Conservation (phyloP, 2,113 vertebrate species). For the Mustela nigripes region DNA sequence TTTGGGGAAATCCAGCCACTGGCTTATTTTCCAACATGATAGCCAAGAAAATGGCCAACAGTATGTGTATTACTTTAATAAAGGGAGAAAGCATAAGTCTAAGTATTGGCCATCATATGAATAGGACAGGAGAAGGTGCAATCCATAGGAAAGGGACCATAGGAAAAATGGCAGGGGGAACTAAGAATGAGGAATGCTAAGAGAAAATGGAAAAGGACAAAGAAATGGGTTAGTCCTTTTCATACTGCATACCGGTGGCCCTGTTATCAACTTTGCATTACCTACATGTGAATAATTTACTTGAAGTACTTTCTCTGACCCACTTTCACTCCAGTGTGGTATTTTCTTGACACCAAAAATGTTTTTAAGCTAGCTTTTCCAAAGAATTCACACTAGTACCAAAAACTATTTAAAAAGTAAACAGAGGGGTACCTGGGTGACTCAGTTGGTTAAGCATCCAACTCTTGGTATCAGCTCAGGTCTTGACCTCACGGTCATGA, state of each 20-base stretch:
- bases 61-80: not conserved
- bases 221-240: not conserved
- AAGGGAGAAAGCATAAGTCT: not conserved
- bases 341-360: slow-evolving; percentile 32
- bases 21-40: not conserved
- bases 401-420: not conserved
- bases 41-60: not conserved
- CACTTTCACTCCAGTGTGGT: not conserved
- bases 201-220: not conserved
- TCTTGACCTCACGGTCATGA: not conserved
- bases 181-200: not conserved
- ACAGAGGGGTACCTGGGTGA: not conserved
- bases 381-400: not conserved
- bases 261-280: not conserved
- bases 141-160: not conserved
- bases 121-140: not conserved
- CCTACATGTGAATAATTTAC: not conserved
- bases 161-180: not conserved
- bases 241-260: not conserved
- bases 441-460: not conserved
- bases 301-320: not conserved
- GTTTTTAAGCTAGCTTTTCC: not conserved
- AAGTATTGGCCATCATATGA: not conserved
- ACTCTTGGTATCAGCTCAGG: not conserved
- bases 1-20: not conserved